Percentiles rank a stretch among this genome's conserved stretches.
Conservation (phyloP, 2,113 vertebrate species). For the Tringa solitaria region DNA sequence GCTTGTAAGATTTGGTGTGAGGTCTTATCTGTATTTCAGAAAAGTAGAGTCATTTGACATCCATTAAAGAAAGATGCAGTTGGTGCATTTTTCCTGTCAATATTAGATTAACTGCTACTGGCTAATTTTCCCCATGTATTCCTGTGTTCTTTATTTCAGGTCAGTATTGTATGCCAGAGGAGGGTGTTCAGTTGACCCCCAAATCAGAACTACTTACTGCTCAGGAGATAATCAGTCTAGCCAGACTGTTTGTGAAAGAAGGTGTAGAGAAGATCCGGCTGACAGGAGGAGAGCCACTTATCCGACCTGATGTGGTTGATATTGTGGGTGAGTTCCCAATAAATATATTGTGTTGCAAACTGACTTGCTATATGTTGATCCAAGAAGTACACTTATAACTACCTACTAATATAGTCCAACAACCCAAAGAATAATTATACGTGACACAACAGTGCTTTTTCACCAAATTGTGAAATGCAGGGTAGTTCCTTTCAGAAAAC, state of each 20-base stretch:
- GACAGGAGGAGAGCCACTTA: slow-evolving; percentile 94
- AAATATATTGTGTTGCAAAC: not conserved
- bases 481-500: not conserved
- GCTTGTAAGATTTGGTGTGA: not conserved
- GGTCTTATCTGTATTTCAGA: not conserved
- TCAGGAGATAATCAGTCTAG: slow-evolving; percentile 86
- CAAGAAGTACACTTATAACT: not conserved
- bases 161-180: slow-evolving; percentile 98
- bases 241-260: slow-evolving; percentile 90
- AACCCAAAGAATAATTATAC: not conserved
- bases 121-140: not conserved
- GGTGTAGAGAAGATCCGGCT: slow-evolving; percentile 95
- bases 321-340: slow-evolving; percentile 83
- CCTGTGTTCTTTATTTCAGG: slow-evolving; percentile 72
- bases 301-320: slow-evolving; percentile 89
- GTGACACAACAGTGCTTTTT: not conserved
- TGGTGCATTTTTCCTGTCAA: not conserved
- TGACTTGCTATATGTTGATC: not conserved
- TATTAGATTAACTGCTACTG: not conserved
- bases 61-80: not conserved
- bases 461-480: not conserved
- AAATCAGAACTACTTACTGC: slow-evolving; percentile 85
- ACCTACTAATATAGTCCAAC: not conserved
- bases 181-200: slow-evolving; percentile 90
- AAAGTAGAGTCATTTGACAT: not conserved